Percentiles rank a stretch among this genome's conserved stretches.
These are phyloP conservation scores for Dipodomys merriami DNA, from an alignment of 2,113 vertebrate species.

Conservation along the genomic window DNA sequence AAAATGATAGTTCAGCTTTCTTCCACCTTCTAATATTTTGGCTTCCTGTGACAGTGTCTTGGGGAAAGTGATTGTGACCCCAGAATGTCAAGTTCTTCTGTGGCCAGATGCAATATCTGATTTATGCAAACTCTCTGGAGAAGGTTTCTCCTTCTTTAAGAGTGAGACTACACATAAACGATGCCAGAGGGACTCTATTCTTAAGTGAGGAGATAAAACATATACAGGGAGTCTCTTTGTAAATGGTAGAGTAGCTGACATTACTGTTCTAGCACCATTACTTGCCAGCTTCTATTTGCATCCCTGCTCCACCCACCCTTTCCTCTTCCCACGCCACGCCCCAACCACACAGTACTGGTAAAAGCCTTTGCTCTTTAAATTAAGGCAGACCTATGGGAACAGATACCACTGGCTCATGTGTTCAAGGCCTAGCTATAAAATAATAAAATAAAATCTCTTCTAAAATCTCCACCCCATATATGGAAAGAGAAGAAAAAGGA, in stretches of 20 bases:
- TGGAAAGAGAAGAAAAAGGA: neutral
- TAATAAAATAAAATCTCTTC: neutral
- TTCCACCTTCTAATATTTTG: neutral
- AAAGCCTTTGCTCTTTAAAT: neutral
- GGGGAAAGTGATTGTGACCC: neutral
- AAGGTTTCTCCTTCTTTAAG: neutral
- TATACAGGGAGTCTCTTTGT: neutral
- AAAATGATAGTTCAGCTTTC: neutral
- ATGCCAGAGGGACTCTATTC: neutral
- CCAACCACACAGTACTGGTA: fast-evolving
- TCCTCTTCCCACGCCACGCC: fast-evolving
- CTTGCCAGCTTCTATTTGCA: no score
- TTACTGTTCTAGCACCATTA: neutral
- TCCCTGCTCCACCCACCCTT: no score
- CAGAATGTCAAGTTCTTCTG: neutral
- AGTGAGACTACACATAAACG: neutral
- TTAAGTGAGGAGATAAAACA: neutral
- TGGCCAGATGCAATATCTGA: neutral
- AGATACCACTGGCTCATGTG: neutral
- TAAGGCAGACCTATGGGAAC: neutral
- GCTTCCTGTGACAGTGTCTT: neutral
- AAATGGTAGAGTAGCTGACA: fast-evolving
- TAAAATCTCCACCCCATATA: neutral
- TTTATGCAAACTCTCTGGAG: neutral
- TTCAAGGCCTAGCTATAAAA: neutral